These are phyloP conservation scores for Meiosimyza decipiens DNA, from an alignment of 2,888 invertebrate species.

Conservation along the genomic window DNA sequence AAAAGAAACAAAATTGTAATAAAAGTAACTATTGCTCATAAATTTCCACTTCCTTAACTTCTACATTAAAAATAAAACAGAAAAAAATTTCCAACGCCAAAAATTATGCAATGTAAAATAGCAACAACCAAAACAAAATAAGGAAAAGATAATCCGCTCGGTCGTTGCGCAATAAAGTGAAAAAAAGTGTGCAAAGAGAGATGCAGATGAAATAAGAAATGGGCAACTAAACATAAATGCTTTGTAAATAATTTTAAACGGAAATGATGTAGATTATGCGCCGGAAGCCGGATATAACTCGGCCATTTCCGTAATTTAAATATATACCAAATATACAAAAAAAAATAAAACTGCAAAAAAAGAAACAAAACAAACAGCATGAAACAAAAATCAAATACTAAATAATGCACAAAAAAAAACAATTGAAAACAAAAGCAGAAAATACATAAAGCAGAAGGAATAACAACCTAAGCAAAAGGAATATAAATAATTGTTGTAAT, in stretches of 20 bases:
- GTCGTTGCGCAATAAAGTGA: not conserved
- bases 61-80: conserved; percentile 37
- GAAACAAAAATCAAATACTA: not conserved
- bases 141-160: conserved; percentile 2
- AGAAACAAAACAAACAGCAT: not conserved
- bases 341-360: not conserved
- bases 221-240: not conserved
- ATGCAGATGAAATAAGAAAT: not conserved
- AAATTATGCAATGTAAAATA: conserved; percentile 36
- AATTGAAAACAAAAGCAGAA: not conserved
- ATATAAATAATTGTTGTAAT: no score
- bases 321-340: conserved; percentile 30
- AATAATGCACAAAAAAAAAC: conserved; percentile 9
- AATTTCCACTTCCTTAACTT: not conserved
- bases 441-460: not conserved
- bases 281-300: conserved; percentile 52
- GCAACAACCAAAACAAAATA: not conserved
- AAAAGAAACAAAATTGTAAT: conserved; percentile 35
- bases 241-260: conserved; percentile 56
- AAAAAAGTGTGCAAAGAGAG: not conserved
- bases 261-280: conserved; percentile 56
- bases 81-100: conserved; percentile 31
- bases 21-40: conserved; percentile 42
- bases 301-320: conserved; percentile 39
- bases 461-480: no score